Evolutionary conservation across 2,888 invertebrate genomes (phyloP).

Genomic region (Eurytoma adleriae): DNA sequence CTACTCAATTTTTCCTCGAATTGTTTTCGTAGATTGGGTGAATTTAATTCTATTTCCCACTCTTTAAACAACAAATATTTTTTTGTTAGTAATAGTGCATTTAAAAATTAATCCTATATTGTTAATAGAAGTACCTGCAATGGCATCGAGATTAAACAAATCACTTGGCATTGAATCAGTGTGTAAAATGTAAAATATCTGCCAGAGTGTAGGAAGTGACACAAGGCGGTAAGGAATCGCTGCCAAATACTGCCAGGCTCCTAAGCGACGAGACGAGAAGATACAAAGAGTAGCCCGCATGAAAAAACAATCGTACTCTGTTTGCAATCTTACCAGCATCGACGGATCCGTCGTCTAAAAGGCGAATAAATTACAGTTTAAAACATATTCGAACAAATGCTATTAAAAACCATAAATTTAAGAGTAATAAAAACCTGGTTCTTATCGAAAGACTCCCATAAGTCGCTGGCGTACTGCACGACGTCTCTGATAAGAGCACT

Average conservation of each 20-base stretch:
- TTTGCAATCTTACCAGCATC: conserved; percentile 80
- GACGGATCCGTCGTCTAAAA: conserved; percentile 74
- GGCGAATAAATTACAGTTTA: not conserved
- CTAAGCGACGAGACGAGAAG: conserved; percentile 84
- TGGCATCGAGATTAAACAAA: conserved; percentile 58
- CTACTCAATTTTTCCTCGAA: conserved; percentile 82
- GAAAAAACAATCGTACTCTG: conserved; percentile 86
- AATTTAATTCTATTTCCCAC: conserved; percentile 77
- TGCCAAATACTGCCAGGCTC: conserved; percentile 90
- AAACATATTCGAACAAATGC: not conserved
- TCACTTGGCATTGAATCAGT: conserved; percentile 76
- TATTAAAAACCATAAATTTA: conserved; percentile 63
- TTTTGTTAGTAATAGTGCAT: conserved; percentile 1
- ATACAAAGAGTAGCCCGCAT: conserved; percentile 83
- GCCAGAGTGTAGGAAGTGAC: conserved; percentile 81
- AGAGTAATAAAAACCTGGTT: conserved; percentile 67
- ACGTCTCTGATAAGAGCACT: conserved; percentile 84
- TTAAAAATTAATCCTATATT: not conserved
- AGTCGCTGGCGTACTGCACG: conserved; percentile 85
- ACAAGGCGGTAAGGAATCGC: conserved; percentile 83
- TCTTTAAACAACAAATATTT: conserved; percentile 65
- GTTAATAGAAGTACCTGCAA: conserved; percentile 27
- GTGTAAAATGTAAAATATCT: conserved; percentile 81
- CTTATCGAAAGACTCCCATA: conserved; percentile 79
- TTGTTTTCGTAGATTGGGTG: conserved; percentile 76